Evolutionary conservation across 2,797 vertebrate genomes (phyloP), one percentile per base, ranked within the genome.

Genomic region (Hylomyscus alleni): DNA sequence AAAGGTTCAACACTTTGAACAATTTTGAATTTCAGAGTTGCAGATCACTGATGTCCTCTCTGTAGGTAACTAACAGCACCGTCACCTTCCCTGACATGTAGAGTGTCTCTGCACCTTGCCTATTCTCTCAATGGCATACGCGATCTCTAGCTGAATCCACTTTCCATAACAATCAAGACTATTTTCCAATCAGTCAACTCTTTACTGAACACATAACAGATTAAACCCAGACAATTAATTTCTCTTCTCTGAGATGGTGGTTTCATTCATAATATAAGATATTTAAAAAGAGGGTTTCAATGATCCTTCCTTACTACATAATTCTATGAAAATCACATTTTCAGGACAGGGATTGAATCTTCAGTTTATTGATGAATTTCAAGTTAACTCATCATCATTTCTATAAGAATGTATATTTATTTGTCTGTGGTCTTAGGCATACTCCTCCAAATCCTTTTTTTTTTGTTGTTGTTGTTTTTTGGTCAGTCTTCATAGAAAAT

Each of bases 321-420:
- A 69, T 20, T 86, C 29, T 47, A 62, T 12, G 31, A 91, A 91
- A 91, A 89, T 52, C 26, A 7, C 15, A 65, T 76, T 90, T 94
- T 78, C 20, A 47, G 11, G 8, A 92, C 75, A 62, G 47, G 37
- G 34, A 17, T 44, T 19, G 22, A 15, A 65, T 82, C 50, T 85
- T 24, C n/a, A 11, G 11, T 34, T 91, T 85, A 78, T 85, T 52
- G 77, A 89, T 91, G 26, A 54, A 73, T 93, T 91, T 97, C 72
- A 75, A 88, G 20, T 92, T 69, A 93, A 58, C 17, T 84, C 60
- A 92, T 93, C 89, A 94, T 78, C 93, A 65, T 56, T 91, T 92
- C 85, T 89, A 44, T 62, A 87, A 93, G 44, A 92, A 91, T 67
- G n/a, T 50, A 50, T 78, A 44, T 90, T 85, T 73, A 95, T 92